Percentiles rank a stretch among this genome's conserved stretches.
Conservation (phyloP, 2,888 invertebrate species). For the Xylocampa areola region DNA sequence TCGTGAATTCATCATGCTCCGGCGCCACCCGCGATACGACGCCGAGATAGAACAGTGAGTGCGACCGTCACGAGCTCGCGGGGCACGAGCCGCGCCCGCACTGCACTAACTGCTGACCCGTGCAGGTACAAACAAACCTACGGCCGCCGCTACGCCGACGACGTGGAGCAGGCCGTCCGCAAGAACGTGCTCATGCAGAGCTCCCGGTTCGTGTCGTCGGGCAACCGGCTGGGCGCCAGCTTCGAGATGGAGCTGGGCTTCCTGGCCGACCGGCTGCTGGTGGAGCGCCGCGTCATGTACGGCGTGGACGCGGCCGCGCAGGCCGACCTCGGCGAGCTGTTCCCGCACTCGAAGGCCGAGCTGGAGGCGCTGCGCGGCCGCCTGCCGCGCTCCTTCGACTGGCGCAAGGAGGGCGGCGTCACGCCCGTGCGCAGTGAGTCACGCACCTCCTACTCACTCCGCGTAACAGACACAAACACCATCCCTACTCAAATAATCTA, state of each 20-base stretch:
- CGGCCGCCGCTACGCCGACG: conserved; percentile 71
- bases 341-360: conserved; percentile 69
- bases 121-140: conserved; percentile 70
- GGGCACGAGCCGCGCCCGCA: background rate
- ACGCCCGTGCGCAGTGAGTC: conserved; percentile 77
- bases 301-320: conserved; percentile 20
- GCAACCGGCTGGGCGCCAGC: conserved; percentile 78
- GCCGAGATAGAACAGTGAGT: conserved; percentile 60
- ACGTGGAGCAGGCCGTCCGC: conserved; percentile 76
- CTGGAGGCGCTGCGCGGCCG: conserved; percentile 59
- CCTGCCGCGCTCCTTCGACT: conserved; percentile 79
- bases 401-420: conserved; percentile 79
- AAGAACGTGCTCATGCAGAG: conserved; percentile 74
- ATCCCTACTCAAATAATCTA: too few relatives aligned
- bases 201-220: conserved; percentile 72
- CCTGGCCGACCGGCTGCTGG: conserved; percentile 47
- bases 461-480: too few relatives aligned
- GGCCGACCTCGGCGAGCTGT: conserved; percentile 50
- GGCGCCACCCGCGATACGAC: conserved; percentile 72
- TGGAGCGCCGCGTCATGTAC: conserved; percentile 35
- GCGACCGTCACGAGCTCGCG: too few relatives aligned
- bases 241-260: conserved; percentile 63
- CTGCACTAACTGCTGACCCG: background rate
- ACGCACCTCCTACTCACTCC: background rate
- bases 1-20: conserved; percentile 75